A percentile compares a stretch with the other conserved stretches of the same genome.
Evolutionary conservation across 64 coral and sea anemone genomes (phyloP).

Genomic region (Orbicella faveolata): DNA sequence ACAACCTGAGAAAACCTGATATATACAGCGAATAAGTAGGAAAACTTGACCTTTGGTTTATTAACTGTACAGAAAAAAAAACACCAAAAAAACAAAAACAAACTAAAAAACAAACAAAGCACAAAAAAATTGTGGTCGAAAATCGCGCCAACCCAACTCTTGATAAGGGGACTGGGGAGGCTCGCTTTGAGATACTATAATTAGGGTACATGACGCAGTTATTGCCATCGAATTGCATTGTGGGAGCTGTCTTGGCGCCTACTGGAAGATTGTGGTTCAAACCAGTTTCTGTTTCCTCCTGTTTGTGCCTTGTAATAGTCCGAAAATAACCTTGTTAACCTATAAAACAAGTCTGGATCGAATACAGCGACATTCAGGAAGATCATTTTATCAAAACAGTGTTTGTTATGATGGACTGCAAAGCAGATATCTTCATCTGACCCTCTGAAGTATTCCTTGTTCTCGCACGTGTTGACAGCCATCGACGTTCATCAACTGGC

Average conservation of each 20-base stretch:
- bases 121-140: no score
- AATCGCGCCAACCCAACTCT: no score
- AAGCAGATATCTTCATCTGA: slow-evolving; percentile 4
- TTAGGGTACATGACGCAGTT: not conserved
- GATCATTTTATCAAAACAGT: not conserved
- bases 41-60: no score
- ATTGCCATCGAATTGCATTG: not conserved
- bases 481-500: not conserved
- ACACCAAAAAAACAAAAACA: no score
- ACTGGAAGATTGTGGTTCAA: slow-evolving; percentile 12
- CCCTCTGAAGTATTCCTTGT: not conserved
- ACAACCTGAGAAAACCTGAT: no score
- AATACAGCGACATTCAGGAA: not conserved
- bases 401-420: not conserved
- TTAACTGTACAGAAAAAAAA: no score
- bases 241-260: slow-evolving; percentile 20
- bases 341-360: not conserved
- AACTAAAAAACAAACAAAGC: no score
- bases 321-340: not conserved
- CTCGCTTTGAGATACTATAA: not conserved
- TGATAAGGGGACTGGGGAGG: no score
- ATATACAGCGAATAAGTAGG: no score
- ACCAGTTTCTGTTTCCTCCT: not conserved
- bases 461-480: not conserved
- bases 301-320: slow-evolving; percentile 7